Evolutionary conservation across 1,140 invertebrate genomes (phyloP).

Genomic region (Zaprionus ghesquierei): DNA sequence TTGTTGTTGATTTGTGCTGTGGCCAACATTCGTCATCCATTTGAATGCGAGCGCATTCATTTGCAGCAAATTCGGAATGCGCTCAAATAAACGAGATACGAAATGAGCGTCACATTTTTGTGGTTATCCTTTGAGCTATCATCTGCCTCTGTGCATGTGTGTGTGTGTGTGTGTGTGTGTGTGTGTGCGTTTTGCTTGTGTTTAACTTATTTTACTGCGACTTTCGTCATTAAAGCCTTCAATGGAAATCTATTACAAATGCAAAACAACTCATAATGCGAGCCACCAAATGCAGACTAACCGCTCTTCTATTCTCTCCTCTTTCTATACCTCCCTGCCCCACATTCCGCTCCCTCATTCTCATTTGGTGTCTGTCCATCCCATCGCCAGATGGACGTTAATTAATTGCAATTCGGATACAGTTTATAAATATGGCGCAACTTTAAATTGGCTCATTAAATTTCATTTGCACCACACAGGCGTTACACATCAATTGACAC

Average conservation of each 20-base stretch:
- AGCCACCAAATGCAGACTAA: neutral
- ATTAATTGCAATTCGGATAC: conserved; percentile 74
- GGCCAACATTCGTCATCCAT: conserved; percentile 36
- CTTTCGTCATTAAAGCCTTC: neutral
- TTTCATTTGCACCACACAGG: conserved; percentile 64
- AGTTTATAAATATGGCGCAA: conserved; percentile 75
- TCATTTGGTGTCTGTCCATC: neutral
- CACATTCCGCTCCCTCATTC: too few relatives aligned
- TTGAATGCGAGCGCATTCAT: conserved; percentile 36
- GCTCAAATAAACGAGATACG: conserved; percentile 39
- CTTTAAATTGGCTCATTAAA: conserved; percentile 79
- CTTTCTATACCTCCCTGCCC: neutral
- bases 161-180: neutral
- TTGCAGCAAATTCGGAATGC: conserved; percentile 44
- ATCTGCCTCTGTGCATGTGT: neutral
- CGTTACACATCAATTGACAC: conserved; percentile 72
- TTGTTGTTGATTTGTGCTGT: conserved; percentile 26
- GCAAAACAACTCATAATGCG: neutral
- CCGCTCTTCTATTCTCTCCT: neutral
- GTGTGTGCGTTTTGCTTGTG: neutral
- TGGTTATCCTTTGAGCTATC: conserved; percentile 33
- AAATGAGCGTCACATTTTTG: conserved; percentile 41
- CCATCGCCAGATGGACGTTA: conserved; percentile 3
- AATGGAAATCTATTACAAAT: neutral
- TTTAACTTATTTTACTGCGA: neutral